These are phyloP conservation scores for Rhagophthalmus giganteus DNA, from an alignment of 2,888 invertebrate genomes.

Conservation along the genomic window DNA sequence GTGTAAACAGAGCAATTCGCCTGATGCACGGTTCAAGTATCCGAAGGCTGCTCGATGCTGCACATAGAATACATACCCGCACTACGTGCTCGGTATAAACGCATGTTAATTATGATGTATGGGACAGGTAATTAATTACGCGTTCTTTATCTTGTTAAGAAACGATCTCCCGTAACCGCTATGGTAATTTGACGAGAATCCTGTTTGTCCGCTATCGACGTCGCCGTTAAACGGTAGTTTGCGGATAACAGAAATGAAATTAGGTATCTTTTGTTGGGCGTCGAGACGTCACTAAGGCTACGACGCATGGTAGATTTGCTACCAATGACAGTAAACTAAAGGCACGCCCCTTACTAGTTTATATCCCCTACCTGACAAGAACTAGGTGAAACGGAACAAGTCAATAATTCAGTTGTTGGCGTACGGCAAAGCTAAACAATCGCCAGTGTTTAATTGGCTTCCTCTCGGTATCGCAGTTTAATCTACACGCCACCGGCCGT, in stretches of 20 bases:
- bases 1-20: slow-evolving; percentile 33
- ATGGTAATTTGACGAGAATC: too few species aligned
- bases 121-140: slow-evolving; percentile 38
- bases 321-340: slow-evolving; percentile 42
- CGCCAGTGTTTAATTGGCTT: slow-evolving; percentile 19
- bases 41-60: slow-evolving; percentile 38
- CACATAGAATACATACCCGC: slow-evolving; percentile 36
- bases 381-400: slow-evolving; percentile 42
- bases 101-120: slow-evolving; percentile 39
- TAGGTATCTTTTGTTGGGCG: slow-evolving; percentile 41
- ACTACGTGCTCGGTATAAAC: slow-evolving; percentile 34
- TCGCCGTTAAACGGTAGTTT: background rate
- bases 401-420: slow-evolving; percentile 40
- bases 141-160: slow-evolving; percentile 34
- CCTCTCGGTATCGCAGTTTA: slow-evolving; percentile 15
- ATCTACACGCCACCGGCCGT: slow-evolving; percentile 31
- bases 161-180: too few species aligned
- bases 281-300: slow-evolving; percentile 42
- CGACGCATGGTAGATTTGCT: slow-evolving; percentile 43
- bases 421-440: slow-evolving; percentile 21
- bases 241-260: background rate
- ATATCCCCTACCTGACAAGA: slow-evolving; percentile 35
- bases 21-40: slow-evolving; percentile 35
- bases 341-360: slow-evolving; percentile 42
- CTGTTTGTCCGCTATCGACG: too few species aligned